Base-by-base conservation (phyloP, 2,888 invertebrate genomes). In the Lottia scabra region DNA sequence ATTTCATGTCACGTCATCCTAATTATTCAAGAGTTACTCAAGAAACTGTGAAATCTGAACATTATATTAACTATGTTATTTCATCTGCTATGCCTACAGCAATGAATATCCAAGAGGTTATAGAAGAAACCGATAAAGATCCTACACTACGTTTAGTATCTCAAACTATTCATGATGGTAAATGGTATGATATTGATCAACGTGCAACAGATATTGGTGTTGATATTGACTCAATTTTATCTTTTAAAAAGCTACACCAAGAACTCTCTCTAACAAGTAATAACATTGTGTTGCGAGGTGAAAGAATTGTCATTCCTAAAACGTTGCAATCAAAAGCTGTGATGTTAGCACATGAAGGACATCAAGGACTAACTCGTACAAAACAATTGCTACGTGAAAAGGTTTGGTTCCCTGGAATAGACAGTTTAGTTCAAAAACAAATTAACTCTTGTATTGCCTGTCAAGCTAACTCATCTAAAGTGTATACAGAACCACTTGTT, bases 311-410 rank as follows among this genome's bases (percentile, higher is more conserved):
- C n/a, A n/a, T n/a, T n/a, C n/a, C n/a, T n/a, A n/a, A n/a, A n/a
- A n/a, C n/a, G n/a, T n/a, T n/a, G n/a, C n/a, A n/a, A n/a, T n/a
- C n/a, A n/a, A n/a, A n/a, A 68, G 78, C 71, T 6, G 68, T 81
- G 6, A 23, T 71, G 6, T 48, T 82, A n/a, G 81, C 79, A 26
- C 82, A 83, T 45, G 75, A 73, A 38, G 77, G 76, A 16, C 81
- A 83, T 66, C 79, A 79, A 68, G 82, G 80, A 4, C 70, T 79
- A n/a, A 77, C 78, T 16, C 75, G 75, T 63, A 81, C 79, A 2
- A 83, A 80, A 74, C 66, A 68, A 65, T 68, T 80, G 12, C 63
- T 81, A 13, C 65, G 80, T 45, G 78, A n/a, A n/a, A n/a, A n/a
- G n/a, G n/a, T n/a, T n/a, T n/a, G n/a, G n/a, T n/a, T n/a, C n/a